Evolutionary conservation across 2,888 invertebrate species (phyloP), one percentile per base, ranked within the genome.

Genomic region (Xestoiulus laeticollis): DNA sequence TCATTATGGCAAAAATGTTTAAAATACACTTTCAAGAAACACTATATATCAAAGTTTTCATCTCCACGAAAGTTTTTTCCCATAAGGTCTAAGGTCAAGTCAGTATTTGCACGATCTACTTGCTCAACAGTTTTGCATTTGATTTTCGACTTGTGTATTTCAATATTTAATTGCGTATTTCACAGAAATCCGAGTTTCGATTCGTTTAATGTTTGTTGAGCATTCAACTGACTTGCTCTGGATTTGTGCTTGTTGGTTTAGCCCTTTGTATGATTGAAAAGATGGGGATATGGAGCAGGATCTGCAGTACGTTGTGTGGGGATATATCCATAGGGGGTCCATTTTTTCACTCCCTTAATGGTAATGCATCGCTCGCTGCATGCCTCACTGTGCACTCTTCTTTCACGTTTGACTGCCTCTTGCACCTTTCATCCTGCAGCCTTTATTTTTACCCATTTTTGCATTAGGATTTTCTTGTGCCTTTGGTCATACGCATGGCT

Each of bases 401-500:
- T 59, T 59, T 59, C 59, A 22, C 59, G 59, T 22, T 22, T 59
- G 22, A 3, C 59, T 59, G 59, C 59, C 4, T 22, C 0, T 59
- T 22, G 59, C 59, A 59, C 59, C 22, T 22, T 59, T 6, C 22
- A 22, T 59, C 59, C 22, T 22, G 1, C n/a, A n/a, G n/a, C 59
- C 22, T 53, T 53, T 53, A 53, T 53, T 53, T 53, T 53, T 53
- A 19, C 53, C 53, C 53, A 53, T 38, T 84, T 84, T 38, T 30
- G 84, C 84, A 84, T n/a, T 32, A 84, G 84, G 84, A 84, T 19
- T 33, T 84, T 84, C 84, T 32, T 30, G 32, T 32, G 84, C 84
- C 84, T 32, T 12, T 84, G 84, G 84, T 84, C 84, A 84, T 12
- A 84, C 84, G 84, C 84, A 84, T 84, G 22, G 84, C 32, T 84